Evolutionary conservation across 2,797 vertebrate species (phyloP), one percentile per base, ranked within the genome.

Genomic region (Smutsia temminckii): DNA sequence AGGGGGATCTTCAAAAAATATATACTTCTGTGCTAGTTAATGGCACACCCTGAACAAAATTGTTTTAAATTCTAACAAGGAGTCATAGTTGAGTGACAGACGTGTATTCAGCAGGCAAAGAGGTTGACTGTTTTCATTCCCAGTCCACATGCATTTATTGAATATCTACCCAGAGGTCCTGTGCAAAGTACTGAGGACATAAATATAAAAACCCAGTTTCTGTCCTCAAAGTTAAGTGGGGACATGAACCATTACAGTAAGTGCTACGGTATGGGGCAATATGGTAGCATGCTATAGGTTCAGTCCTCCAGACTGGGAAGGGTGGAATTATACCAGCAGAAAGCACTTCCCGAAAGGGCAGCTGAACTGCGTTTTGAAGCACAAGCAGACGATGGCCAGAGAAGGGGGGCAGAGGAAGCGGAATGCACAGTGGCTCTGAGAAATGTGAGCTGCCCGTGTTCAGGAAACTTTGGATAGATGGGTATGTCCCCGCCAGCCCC

Each of bases 271-370:
- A 13, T 29, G 9, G 51, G 9, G 55, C 7, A 9, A n/a, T 0
- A 59, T 1, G 49, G 29, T 0, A 2, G 25, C 25, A 32, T 1
- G 9, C 0, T 9, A 1, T 13, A 42, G 32, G 64, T 13, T 85
- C 71, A 34, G 27, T 37, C 16, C 25, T 34, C 55, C 74, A 3
- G 4, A 13, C 11, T 6, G 17, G 74, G 49, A 37, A 68, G 40
- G 27, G 18, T 12, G n/a, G 49, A 61, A 14, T 32, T 10, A 63
- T 0, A 12, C 37, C 25, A n/a, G 18, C 7, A 59, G 42, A 61
- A 61, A 89, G 46, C 25, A 59, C 32, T 77, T 51, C 46, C 20
- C 11, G 10, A 40, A 55, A 91, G 25, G 16, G 7, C 17, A 34
- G 72, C 7, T 83, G 69, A 68, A 42, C 51, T 55, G 61, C 46